phyloP scores from a whole-genome alignment of 2,888 invertebrate species.

The Hydropsyche betteni region DNA sequence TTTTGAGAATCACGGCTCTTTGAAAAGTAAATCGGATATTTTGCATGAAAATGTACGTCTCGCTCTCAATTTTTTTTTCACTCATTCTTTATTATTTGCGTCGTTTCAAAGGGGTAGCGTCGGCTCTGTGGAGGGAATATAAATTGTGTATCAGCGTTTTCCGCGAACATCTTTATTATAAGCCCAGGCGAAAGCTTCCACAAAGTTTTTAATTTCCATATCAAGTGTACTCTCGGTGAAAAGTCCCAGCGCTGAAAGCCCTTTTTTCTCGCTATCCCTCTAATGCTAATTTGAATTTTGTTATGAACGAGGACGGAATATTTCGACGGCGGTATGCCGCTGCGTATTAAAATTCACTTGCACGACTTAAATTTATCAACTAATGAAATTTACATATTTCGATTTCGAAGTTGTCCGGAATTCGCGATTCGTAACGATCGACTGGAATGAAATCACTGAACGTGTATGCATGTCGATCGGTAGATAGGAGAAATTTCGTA shows the following conservation, averaged over 20 bases:
- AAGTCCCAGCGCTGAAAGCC: conserved; percentile 45
- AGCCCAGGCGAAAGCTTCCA: conserved; percentile 44
- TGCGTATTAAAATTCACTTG: conserved; percentile 36
- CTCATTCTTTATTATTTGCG: no score
- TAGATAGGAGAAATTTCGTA: conserved; percentile 19
- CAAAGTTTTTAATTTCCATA: conserved; percentile 52
- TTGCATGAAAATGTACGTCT: no score
- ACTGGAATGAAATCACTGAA: no score
- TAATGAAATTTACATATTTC: no score
- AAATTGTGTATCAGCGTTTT: conserved; percentile 22
- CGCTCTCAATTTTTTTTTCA: no score
- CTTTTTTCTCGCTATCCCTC: conserved; percentile 47
- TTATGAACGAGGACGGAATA: conserved; percentile 40
- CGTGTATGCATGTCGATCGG: conserved; percentile 21
- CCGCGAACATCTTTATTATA: conserved; percentile 15
- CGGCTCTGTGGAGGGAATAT: not conserved
- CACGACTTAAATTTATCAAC: no score
- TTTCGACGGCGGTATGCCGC: conserved; percentile 4
- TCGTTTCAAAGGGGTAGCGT: not conserved
- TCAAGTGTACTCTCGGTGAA: conserved; percentile 48
- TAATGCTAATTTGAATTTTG: conserved; percentile 50
- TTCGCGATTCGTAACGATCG: no score
- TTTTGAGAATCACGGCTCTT: no score
- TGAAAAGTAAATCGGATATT: no score
- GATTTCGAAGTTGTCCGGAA: no score